Evolutionary conservation across 2,113 vertebrate species (phyloP).

Genomic region (Crotalus horridus): DNA sequence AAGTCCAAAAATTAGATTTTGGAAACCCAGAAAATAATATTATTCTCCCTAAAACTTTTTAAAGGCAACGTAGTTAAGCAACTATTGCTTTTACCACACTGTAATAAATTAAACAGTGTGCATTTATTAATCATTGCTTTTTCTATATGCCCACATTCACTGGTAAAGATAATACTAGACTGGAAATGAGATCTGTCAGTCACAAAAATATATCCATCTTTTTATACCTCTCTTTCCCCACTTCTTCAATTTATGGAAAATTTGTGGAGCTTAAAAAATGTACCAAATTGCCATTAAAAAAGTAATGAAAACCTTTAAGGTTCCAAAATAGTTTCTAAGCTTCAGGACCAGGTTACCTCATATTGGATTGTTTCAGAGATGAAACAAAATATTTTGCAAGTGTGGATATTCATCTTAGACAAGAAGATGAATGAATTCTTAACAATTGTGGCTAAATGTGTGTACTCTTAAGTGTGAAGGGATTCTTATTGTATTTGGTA

Average conservation of each 20-base stretch:
- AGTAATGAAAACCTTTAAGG: background rate
- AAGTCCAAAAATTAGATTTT: background rate
- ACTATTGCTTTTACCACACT: background rate
- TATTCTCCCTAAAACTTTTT: background rate
- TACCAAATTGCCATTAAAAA: background rate
- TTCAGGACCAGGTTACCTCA: background rate
- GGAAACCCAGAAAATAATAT: background rate
- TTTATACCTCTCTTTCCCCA: background rate
- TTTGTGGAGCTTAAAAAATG: background rate
- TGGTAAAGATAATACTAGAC: background rate
- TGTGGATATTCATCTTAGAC: background rate
- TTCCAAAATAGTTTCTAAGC: background rate
- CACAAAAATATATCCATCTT: background rate
- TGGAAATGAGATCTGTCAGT: background rate
- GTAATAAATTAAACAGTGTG: background rate
- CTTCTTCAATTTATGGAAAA: background rate
- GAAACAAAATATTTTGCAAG: background rate
- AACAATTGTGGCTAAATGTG: background rate
- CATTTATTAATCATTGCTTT: background rate
- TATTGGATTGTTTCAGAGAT: background rate
- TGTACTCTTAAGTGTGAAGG: background rate
- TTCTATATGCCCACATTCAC: background rate
- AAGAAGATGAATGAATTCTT: background rate
- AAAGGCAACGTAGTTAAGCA: background rate
- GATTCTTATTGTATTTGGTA: background rate